phyloP scores from a whole-genome alignment of 2,113 vertebrate genomes.

The Sylvia atricapilla region DNA sequence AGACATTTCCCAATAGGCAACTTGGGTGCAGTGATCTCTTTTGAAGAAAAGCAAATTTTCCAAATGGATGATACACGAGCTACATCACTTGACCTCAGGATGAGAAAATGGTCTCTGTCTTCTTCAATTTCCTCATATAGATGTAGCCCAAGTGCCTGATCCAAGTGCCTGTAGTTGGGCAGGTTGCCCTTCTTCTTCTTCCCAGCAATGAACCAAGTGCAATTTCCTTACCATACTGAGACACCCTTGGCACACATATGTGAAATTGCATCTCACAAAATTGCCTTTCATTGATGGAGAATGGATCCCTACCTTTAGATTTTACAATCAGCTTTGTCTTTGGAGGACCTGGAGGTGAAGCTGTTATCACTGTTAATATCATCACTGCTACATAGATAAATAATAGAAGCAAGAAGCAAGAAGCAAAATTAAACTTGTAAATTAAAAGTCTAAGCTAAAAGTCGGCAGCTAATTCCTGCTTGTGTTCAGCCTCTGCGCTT shows the following conservation, averaged over 20 bases:
- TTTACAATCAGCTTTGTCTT: neutral
- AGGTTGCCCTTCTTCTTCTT: neutral
- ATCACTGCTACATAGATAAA: conserved; percentile 45
- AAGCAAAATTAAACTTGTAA: conserved; percentile 41
- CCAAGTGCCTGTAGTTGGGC: neutral
- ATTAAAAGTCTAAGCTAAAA: conserved; percentile 26
- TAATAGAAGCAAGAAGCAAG: conserved; percentile 9
- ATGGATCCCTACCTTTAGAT: neutral
- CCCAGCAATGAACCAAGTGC: neutral
- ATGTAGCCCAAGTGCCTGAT: neutral
- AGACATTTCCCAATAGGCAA: neutral
- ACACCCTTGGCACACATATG: neutral
- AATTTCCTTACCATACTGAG: neutral
- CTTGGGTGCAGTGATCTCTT: neutral
- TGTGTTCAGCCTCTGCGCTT: neutral
- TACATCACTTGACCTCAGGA: neutral
- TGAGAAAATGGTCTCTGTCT: neutral
- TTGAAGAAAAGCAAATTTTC: neutral
- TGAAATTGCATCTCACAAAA: neutral
- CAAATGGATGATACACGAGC: neutral
- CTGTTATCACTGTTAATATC: neutral
- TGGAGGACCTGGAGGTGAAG: conserved; percentile 5
- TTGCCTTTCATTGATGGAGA: neutral
- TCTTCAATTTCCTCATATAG: neutral
- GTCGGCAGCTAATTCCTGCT: neutral